A percentile compares a stretch with the other conserved stretches of the same genome.
Conservation (phyloP, 2,113 vertebrate genomes). For the Murina feae region DNA sequence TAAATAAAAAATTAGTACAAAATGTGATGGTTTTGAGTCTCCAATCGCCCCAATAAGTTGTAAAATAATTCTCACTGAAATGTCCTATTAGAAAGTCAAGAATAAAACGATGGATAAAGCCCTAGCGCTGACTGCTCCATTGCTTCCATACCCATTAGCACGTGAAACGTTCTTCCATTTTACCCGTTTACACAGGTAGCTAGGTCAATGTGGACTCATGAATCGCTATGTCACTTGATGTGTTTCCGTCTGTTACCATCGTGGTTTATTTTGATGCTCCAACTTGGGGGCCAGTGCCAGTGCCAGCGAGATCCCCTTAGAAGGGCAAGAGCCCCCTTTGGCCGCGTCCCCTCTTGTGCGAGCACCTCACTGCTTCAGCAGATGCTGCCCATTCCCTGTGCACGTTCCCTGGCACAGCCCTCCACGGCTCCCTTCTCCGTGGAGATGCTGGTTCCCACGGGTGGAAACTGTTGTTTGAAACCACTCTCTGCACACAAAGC, state of each 20-base stretch:
- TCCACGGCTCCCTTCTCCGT: too few species aligned
- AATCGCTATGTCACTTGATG: neutral
- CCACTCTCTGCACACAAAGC: neutral
- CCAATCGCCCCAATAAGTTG: neutral
- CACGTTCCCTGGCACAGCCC: too few species aligned
- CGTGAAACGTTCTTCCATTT: neutral
- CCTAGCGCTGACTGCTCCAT: neutral
- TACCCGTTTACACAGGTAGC: neutral
- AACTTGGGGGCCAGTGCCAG: too few species aligned
- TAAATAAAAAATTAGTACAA: neutral
- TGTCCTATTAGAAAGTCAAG: neutral
- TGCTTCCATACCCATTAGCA: neutral
- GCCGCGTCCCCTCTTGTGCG: neutral
- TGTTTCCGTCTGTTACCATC: neutral
- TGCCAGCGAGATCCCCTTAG: neutral
- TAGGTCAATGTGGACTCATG: neutral
- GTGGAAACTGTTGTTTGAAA: neutral
- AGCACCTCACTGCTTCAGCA: neutral
- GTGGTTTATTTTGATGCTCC: neutral
- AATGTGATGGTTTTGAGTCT: neutral
- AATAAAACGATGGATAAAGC: neutral
- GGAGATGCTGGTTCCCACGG: neutral
- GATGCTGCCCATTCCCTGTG: rapidly evolving
- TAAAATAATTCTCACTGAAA: neutral
- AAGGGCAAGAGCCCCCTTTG: neutral